Evolutionary conservation across 1,140 invertebrate species (phyloP).

Genomic region (Diabrotica virgifera): DNA sequence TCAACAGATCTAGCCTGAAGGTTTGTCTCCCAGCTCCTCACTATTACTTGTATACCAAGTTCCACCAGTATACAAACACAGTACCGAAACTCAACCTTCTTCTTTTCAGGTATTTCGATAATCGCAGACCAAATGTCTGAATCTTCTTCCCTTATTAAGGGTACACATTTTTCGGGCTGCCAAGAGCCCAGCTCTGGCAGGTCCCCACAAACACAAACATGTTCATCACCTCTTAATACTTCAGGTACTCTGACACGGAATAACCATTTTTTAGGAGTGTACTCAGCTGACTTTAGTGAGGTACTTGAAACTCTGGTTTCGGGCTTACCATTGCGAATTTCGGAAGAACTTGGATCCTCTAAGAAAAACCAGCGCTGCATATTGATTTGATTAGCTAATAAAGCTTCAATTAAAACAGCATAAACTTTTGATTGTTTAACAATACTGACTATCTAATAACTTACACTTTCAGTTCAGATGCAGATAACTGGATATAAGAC

Average conservation of each 20-base stretch:
- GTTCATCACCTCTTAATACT: constrained; percentile 45
- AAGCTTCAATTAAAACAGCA: too few relatives aligned
- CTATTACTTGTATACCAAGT: constrained; percentile 53
- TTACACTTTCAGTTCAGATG: too few relatives aligned
- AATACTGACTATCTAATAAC: too few relatives aligned
- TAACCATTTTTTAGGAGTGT: constrained; percentile 48
- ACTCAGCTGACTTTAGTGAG: constrained; percentile 43
- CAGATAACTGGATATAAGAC: too few relatives aligned
- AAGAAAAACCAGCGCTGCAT: constrained; percentile 59
- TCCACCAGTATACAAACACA: constrained; percentile 63
- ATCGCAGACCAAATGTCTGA: constrained; percentile 54
- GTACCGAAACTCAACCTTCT: constrained; percentile 74
- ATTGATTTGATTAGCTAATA: neutral
- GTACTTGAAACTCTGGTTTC: constrained; percentile 26
- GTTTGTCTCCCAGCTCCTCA: constrained; percentile 83
- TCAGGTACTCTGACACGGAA: constrained; percentile 49
- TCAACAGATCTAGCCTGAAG: constrained; percentile 62
- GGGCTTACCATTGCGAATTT: constrained; percentile 33
- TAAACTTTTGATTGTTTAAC: too few relatives aligned
- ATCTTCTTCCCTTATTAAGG: constrained; percentile 46
- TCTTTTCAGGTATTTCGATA: constrained; percentile 61
- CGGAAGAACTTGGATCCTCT: constrained; percentile 48
- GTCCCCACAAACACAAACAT: constrained; percentile 51
- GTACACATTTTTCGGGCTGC: constrained; percentile 50
- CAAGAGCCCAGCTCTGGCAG: constrained; percentile 52